Evolutionary conservation across 2,113 vertebrate genomes (phyloP), one percentile per base, ranked within the genome.

Genomic region (Hippocampus abdominalis): DNA sequence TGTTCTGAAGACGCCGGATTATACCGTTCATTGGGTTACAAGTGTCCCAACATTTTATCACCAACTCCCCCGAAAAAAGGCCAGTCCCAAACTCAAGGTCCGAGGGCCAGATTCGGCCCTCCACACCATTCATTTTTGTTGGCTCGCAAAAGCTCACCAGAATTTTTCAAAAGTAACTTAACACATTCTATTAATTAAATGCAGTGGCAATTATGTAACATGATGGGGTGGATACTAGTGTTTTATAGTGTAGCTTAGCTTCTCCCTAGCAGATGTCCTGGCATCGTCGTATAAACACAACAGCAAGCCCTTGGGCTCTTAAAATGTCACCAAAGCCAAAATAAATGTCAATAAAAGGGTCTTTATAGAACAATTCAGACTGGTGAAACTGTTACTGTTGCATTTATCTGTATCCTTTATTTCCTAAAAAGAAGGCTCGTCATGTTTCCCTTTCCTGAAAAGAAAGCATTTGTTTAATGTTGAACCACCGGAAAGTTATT

Each of bases 1-100:
- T 48, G 56, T 69, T 71, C 69, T 77, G 68, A 84, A 74, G 81
- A 72, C 44, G 68, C 44, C 78, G 74, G 76, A 87, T 87, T 82
- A 78, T 71, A 53, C 46, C 49, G 15, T 71, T 83, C 67, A 73
- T 23, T 57, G 56, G 53, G 68, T 18, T 64, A 57, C 57, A 78
- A 76, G 46, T 70, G 80, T 64, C 67, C 67, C 54, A 65, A n/a
- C 29, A 23, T 76, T 75, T 79, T 3, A 32, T 20, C 27, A 18
- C 20, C 15, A 10, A 40, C 27, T 21, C 29, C 39, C 20, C 61
- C 4, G 4, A 39, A 61, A 61, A 16, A 61, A 32, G 7, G 12
- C 29, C 8, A 12, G 18, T 27, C 23, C 9, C 13, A 63, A 36
- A 62, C 15, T 16, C 16, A 39, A 62, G 16, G 60, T 12, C 32